Evolutionary conservation across 2,113 vertebrate species (phyloP), one percentile per base, ranked within the genome.

Genomic region (Syngnathoides biaculeatus): DNA sequence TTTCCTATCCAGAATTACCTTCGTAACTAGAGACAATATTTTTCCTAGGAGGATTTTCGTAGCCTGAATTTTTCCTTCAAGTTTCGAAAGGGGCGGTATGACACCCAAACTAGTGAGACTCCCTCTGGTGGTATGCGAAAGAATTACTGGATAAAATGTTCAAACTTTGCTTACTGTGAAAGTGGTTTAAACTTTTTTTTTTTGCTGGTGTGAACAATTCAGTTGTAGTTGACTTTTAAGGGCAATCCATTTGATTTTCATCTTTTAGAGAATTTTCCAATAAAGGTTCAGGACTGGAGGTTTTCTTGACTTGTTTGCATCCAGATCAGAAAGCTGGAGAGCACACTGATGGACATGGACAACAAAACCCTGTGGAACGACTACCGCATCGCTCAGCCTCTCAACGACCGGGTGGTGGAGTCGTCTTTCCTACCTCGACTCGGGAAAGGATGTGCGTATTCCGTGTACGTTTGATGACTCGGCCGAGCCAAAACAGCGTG

Each of bases 381-480:
- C 64, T 97, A 95, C 85, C 93, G 96, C 27, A 90, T 75, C 0
- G 86, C 82, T 1, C 94, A 99, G 86, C 92, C 93, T 14, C 92
- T 98, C 67, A 87, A 93, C 7, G 56, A 84, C 47, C 85, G 95
- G 0, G 79, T 92, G 35, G 94, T 98, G 26, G 87, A 95, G 72
- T 87, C 95, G 0, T 98, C 93, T 20, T 98, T 98, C 87, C 45
- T 63, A 0, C 78, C 84, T 9, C 81, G 66, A 0, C 57, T 80
- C 0, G 64, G 63, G 8, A 88, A 77, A 84, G 79, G 95, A 93
- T 83, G 92, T 93, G 81, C 14, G 92, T 82, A 50, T 43, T 69
- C 4, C n/a, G 27, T 30, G 40, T 15, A 43, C 24, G 43, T 40
- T 42, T 22, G n/a, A 14, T 1, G 7, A 11, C n/a, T 26, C 8